These are phyloP conservation scores for Drosophila mojavensis DNA, from an alignment of 1,140 invertebrate species.

Conservation along the genomic window DNA sequence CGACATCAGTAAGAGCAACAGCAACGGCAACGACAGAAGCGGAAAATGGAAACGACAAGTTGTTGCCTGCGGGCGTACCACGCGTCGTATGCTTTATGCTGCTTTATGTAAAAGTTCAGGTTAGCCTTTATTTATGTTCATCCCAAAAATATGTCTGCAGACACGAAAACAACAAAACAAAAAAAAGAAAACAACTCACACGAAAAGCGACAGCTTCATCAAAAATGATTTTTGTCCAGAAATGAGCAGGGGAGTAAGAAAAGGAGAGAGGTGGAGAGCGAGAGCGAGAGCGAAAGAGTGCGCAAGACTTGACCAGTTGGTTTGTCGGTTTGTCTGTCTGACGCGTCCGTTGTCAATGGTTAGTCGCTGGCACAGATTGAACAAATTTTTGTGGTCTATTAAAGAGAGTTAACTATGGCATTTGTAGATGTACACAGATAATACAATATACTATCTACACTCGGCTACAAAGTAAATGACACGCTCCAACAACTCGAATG, in stretches of 20 bases:
- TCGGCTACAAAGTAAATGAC: too few species aligned
- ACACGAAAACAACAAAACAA: slow-evolving; percentile 1
- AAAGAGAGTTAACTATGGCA: too few species aligned
- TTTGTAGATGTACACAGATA: too few species aligned
- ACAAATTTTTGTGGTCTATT: neutral
- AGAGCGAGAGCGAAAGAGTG: neutral
- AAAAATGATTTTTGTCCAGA: neutral
- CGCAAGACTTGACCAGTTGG: neutral
- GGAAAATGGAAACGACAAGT: slow-evolving; percentile 28
- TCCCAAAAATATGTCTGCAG: slow-evolving; percentile 6
- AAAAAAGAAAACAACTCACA: neutral
- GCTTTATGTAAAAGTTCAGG: slow-evolving; percentile 1
- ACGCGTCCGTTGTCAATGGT: neutral
- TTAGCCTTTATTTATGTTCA: slow-evolving; percentile 11
- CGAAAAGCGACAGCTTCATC: slow-evolving; percentile 1
- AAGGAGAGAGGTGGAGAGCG: too few species aligned
- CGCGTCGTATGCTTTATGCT: slow-evolving; percentile 36
- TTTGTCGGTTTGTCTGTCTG: too few species aligned
- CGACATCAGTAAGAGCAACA: neutral
- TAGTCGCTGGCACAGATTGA: neutral
- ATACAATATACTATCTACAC: too few species aligned
- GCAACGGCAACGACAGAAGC: slow-evolving; percentile 1
- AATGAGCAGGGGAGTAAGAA: neutral
- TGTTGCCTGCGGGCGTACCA: slow-evolving; percentile 22
- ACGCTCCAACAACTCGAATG: too few species aligned